These are phyloP conservation scores for Phthorimaea operculella DNA, from an alignment of 1,140 invertebrate genomes.

Conservation along the genomic window DNA sequence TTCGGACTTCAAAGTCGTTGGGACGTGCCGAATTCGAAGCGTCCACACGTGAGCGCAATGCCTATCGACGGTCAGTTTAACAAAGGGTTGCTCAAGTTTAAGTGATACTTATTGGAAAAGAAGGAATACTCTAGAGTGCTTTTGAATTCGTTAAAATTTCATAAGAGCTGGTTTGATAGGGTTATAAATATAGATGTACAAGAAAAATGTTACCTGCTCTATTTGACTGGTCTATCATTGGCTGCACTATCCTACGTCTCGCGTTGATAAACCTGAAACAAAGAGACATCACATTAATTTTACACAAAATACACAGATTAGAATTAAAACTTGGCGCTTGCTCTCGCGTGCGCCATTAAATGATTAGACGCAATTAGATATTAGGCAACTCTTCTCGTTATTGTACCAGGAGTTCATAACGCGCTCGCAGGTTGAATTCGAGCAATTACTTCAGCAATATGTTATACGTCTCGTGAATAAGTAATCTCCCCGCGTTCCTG, in stretches of 20 bases:
- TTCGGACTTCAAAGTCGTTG: constrained; percentile 54
- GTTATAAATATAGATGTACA: constrained; percentile 29
- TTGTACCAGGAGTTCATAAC: constrained; percentile 19
- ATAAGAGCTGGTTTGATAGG: background rate
- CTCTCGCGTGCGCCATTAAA: background rate
- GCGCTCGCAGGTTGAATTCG: constrained; percentile 19
- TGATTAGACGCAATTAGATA: background rate
- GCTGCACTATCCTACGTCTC: constrained; percentile 96
- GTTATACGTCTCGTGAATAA: constrained; percentile 36
- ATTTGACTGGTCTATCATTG: constrained; percentile 98
- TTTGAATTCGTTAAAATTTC: too few species aligned
- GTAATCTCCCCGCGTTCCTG: constrained; percentile 19
- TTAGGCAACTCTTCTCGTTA: background rate
- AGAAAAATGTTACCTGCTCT: constrained; percentile 89
- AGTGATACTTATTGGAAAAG: too few species aligned
- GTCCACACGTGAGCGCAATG: constrained; percentile 11
- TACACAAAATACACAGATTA: too few species aligned
- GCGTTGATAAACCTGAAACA: constrained; percentile 97
- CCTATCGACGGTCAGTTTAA: constrained; percentile 16
- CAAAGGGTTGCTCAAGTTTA: background rate
- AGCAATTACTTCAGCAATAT: constrained; percentile 38
- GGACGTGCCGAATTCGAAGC: constrained; percentile 23
- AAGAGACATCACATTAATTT: constrained; percentile 7
- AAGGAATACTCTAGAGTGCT: too few species aligned
- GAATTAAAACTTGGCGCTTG: too few species aligned